Base-by-base conservation (phyloP, 2,888 invertebrate genomes). In the Zygogramma bicolorata region DNA sequence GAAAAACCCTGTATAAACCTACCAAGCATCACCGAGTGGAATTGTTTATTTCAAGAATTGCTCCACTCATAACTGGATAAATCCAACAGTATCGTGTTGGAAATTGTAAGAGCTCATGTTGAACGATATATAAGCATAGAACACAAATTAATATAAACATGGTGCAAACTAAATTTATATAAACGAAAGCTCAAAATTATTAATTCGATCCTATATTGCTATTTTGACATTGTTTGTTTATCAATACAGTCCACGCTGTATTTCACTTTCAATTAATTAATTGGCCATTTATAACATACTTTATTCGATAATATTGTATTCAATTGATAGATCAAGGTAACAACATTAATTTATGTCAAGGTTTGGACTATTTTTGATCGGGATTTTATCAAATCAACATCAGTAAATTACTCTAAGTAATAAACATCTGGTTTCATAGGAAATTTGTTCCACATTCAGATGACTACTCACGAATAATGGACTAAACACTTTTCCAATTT, bases 261-360 rank as follows among this genome's bases (percentile, higher is more conserved):
- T 53, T n/a, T 27, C 10, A n/a, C 10, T n/a, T n/a, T 13, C 25
- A 53, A 27, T 6, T 25, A 13, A 53, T 25, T 27, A 22, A 53
- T 25, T 25, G n/a, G 25, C 42, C 5, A 42, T 42, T 34, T 42
- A 42, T 6, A 15, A 42, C 18, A 42, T 6, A 42, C 42, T 42
- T 42, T n/a, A 42, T 42, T 42, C 42, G 42, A 42, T 42, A 18
- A 18, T 18, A 15, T 22, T 53, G 6, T 53, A 22, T 53, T 53
- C n/a, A 53, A 13, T 25, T 53, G 25, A 53, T n/a, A 53, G 53
- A 53, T 27, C 53, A 53, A 53, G 53, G 53, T 27, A n/a, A 53
- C 25, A 10, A n/a, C 27, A 53, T 25, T 18, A 53, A 53, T 53
- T 53, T 25, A 53, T 27, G 53, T 27, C 53, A n/a, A n/a, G 53